Percentiles rank a stretch among this genome's conserved stretches.
Evolutionary conservation across 92 coral and sea anemone species (phyloP).

Genomic region (Parazoanthus darwini): DNA sequence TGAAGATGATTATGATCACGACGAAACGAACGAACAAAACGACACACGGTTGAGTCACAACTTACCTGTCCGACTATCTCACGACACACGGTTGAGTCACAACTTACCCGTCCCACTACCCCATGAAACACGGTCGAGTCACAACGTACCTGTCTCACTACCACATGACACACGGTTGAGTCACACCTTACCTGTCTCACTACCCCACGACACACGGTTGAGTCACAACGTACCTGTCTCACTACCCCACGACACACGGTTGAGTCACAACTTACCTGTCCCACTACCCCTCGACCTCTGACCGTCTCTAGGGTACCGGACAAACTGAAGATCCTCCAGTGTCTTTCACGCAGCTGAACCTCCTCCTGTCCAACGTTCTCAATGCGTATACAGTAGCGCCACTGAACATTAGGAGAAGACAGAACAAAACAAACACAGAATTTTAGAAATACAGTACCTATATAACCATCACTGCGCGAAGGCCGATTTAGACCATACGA

Average conservation of each 20-base stretch:
- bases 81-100: neutral
- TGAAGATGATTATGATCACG: neutral
- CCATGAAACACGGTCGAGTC: slow-evolving; percentile 54
- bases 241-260: neutral
- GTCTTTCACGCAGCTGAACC: slow-evolving; percentile 93
- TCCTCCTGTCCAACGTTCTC: slow-evolving; percentile 89
- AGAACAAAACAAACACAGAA: neutral
- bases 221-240: too few species aligned
- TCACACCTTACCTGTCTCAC: too few species aligned
- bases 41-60: too few species aligned
- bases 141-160: slow-evolving; percentile 90
- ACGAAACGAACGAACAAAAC: too few species aligned
- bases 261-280: slow-evolving; percentile 71
- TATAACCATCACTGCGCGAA: neutral
- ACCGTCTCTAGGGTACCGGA: slow-evolving; percentile 98
- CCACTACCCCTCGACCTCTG: slow-evolving; percentile 97
- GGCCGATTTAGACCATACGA: too few species aligned
- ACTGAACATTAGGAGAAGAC: slow-evolving; percentile 49
- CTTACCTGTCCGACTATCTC: too few species aligned
- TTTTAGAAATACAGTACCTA: too few species aligned
- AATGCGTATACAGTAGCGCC: slow-evolving; percentile 96
- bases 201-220: too few species aligned
- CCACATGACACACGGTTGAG: slow-evolving; percentile 3
- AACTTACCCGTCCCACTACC: slow-evolving; percentile 95
- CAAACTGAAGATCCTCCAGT: slow-evolving; percentile 97